phyloP scores from a whole-genome alignment of 1,140 invertebrate species.

The Drosophila funebris region DNA sequence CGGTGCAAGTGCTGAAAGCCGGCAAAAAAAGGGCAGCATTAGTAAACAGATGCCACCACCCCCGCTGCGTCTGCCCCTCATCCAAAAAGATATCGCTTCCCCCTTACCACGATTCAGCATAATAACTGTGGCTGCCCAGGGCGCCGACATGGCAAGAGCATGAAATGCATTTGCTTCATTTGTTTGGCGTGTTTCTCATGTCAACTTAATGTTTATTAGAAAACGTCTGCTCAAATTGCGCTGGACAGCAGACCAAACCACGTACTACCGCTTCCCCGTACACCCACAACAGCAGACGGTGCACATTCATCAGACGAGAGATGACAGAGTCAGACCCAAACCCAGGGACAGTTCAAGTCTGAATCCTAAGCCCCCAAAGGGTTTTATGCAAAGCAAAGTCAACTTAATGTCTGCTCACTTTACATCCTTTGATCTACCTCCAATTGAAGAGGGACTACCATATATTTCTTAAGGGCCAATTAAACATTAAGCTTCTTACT shows the following conservation, averaged over 20 bases:
- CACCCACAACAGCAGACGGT: not conserved
- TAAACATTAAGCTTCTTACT: too few species aligned
- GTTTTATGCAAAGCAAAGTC: constrained; percentile 9
- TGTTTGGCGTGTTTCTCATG: constrained; percentile 78
- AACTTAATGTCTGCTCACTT: not conserved
- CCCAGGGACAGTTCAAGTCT: not conserved
- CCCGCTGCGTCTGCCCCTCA: not conserved
- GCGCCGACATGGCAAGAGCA: constrained; percentile 36
- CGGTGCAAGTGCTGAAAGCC: constrained; percentile 65
- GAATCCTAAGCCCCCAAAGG: not conserved
- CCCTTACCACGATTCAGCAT: too few species aligned
- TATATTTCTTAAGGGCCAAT: not conserved
- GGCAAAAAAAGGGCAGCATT: constrained; percentile 51
- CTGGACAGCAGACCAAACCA: constrained; percentile 10
- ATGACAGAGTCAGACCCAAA: not conserved
- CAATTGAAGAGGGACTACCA: not conserved
- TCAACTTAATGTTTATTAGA: constrained; percentile 81
- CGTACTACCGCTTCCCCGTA: not conserved
- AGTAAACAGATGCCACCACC: constrained; percentile 58
- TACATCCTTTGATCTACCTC: not conserved
- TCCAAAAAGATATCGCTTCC: not conserved
- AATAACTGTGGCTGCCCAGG: constrained; percentile 7
- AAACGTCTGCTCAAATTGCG: constrained; percentile 63
- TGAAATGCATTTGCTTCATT: constrained; percentile 79
- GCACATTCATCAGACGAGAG: constrained; percentile 41